Percentiles rank a stretch among this genome's conserved stretches.
Evolutionary conservation across 2,113 vertebrate species (phyloP).

Genomic region (Casuarius casuarius): DNA sequence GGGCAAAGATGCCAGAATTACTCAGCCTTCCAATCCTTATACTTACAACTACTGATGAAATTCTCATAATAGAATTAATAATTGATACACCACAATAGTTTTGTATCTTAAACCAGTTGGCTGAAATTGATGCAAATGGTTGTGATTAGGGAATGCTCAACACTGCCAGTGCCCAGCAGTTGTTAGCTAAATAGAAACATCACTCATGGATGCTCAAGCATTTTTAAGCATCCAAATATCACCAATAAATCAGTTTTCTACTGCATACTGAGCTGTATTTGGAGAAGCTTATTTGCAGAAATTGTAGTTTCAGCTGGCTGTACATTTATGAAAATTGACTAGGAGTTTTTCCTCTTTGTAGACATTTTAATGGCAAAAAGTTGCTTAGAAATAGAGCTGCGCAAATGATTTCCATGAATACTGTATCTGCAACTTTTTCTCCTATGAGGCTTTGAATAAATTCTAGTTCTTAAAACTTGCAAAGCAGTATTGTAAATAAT

Average conservation of each 20-base stretch:
- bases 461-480: background rate
- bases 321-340: background rate
- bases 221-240: background rate
- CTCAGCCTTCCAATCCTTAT: background rate
- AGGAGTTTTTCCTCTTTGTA: background rate
- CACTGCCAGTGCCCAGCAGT: background rate
- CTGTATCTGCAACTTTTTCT: background rate
- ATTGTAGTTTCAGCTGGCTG: background rate
- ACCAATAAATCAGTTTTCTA: background rate
- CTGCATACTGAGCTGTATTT: background rate
- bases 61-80: constrained; percentile 20
- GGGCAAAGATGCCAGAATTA: background rate
- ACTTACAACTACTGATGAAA: background rate
- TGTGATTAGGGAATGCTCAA: background rate
- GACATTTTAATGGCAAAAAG: background rate
- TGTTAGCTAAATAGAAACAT: constrained; percentile 3
- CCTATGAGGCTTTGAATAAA: background rate
- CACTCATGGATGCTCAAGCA: background rate
- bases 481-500: background rate
- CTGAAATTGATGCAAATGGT: background rate
- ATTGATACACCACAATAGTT: background rate
- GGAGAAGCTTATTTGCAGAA: background rate
- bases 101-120: background rate
- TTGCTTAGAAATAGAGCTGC: background rate
- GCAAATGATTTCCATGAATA: background rate